phyloP scores from a whole-genome alignment of 2,797 vertebrate genomes.

The Spatula clypeata region DNA sequence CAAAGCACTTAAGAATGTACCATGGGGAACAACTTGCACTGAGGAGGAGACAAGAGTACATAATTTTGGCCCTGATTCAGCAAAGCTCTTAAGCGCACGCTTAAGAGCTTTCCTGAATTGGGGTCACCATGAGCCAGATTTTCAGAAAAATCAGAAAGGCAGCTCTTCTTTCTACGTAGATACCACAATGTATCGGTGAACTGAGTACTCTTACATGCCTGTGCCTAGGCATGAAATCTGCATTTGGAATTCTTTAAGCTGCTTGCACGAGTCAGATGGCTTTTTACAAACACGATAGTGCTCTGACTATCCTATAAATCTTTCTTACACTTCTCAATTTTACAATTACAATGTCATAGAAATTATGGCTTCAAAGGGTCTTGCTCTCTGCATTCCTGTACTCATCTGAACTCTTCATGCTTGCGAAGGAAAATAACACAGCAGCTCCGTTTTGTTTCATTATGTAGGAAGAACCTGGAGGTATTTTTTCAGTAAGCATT shows the following conservation, averaged over 20 bases:
- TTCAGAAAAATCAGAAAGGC: constrained; percentile 44
- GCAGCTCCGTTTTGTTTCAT: neutral
- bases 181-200: fast-evolving
- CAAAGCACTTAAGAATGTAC: constrained; percentile 79
- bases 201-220: neutral
- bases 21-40: constrained; percentile 72
- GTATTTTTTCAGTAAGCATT: neutral
- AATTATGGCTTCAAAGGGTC: neutral
- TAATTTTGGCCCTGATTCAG: constrained; percentile 65
- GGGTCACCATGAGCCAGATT: constrained; percentile 52
- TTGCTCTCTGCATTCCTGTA: neutral
- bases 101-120: constrained; percentile 70
- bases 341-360: neutral
- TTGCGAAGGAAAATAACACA: neutral
- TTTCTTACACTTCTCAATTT: neutral
- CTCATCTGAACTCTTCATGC: neutral
- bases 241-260: neutral
- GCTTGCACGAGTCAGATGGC: neutral
- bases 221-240: neutral
- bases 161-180: neutral
- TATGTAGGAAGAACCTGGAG: neutral
- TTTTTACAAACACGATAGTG: neutral
- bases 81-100: constrained; percentile 68
- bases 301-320: neutral
- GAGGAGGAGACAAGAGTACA: constrained; percentile 68